Base-by-base conservation (phyloP, 1,140 invertebrate species). In the Platyura marginata region DNA sequence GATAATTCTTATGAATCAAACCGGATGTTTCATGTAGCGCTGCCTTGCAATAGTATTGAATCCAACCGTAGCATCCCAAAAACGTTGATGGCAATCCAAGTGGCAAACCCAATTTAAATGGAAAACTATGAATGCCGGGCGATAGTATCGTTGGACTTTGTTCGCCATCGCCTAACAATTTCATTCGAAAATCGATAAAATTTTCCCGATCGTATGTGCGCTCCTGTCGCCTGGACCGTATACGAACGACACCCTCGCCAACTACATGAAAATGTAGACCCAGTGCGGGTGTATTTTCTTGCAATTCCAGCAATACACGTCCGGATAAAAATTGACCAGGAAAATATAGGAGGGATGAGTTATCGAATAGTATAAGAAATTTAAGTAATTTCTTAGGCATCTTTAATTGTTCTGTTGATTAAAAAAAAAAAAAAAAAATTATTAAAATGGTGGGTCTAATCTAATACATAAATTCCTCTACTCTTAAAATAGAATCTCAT, bases 121-220 rank as follows among this genome's bases (percentile, higher is more conserved):
- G 90, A 63, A 93, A 94, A 59, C 87, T 91, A 63, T 94, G 90
- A 49, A 93, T 92, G 18, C 89, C 90, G 1, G 89, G 86, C 10
- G 87, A 91, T n/a, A 94, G 61, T 15, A 90, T 61, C 36, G 85
- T 80, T 34, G 84, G 75, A 10, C 79, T 77, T 58, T 85, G 78
- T 52, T 81, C 82, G 5, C 9, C 9, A 68, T 93, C 88, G 37
- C 89, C 89, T 2, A 94, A 68, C 4, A 94, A 67, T 54, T 86
- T 68, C 86, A 94, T 92, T 46, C 89, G 72, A 61, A 94, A 94
- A 63, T 94, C 89, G 48, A 93, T 93, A 57, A 93, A 94, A 58
- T 90, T 92, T 63, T 94, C 90, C 57, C 83, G 81, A 57, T 93
- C 88, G 60, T 80, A 85, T 3, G 85, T 74, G 49, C 81, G 69